Evolutionary conservation across 2,113 vertebrate genomes (phyloP), one percentile per base, ranked within the genome.

Genomic region (Eurystomus gularis): DNA sequence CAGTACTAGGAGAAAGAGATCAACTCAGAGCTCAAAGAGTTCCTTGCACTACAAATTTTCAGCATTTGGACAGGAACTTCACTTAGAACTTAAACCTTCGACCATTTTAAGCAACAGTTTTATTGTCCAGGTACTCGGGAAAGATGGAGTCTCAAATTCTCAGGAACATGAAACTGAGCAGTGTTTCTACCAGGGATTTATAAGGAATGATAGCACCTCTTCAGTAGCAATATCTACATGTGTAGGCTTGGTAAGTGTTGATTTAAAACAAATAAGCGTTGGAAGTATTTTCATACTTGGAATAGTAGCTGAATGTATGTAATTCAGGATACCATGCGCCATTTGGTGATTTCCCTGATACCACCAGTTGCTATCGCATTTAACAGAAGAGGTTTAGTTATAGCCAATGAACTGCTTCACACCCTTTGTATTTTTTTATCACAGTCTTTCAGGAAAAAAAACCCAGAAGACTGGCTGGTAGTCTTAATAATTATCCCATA

Each of bases 141-240:
- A 98, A 82, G 97, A 98, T 49, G 99, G 99, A 95, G 95, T 98
- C 95, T 87, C 97, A 81, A 97, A 98, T 92, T 96, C 84, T 92
- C 95, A 86, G 42, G 98, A 98, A 26, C 97, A 88, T 12, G 95
- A 90, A 8, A 92, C 98, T 81, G 98, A 97, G 68, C 97, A 94
- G 94, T 99, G 99, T 97, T 98, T 99, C 96, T 99, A 99, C 98
- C 99, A 99, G 98, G 99, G 99, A 98, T 98, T 98, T 97, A 98
- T 99, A 97, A 98, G 98, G 76, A 99, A 99, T 65, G 97, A 99
- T 97, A 98, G 98, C 44, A 96, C 97, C 57, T 99, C 99, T 54
- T 99, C 98, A 0, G 99, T 99, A 49, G 99, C 99, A 44, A 97
- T 99, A 97, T 99, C 99, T 17, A 99, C 98, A 0, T 99, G 99